Conservation (phyloP, 2,797 vertebrate species). For the Huso huso region DNA sequence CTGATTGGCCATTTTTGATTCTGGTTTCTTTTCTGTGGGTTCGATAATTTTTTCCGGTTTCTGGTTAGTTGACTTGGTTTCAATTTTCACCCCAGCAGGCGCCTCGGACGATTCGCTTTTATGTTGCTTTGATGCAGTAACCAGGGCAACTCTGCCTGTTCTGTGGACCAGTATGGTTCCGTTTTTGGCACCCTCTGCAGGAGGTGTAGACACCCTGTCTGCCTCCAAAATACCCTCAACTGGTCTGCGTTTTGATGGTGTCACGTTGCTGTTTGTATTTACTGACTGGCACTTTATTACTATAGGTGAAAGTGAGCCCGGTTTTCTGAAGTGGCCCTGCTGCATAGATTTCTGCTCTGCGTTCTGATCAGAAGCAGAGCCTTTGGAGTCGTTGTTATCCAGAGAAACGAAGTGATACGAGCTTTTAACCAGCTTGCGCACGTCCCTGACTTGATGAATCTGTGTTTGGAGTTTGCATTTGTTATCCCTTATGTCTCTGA, state of each 20-base stretch:
- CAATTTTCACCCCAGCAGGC: constrained; percentile 47
- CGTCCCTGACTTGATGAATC: constrained; percentile 89
- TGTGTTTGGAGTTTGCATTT: constrained; percentile 76
- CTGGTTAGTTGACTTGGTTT: constrained; percentile 64
- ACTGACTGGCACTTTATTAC: constrained; percentile 88
- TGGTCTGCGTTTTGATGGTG: constrained; percentile 32
- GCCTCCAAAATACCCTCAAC: constrained; percentile 29
- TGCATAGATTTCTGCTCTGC: constrained; percentile 56
- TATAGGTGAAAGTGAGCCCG: constrained; percentile 63
- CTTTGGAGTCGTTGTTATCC: constrained; percentile 65
- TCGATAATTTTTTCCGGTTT: constrained; percentile 55
- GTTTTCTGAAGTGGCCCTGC: constrained; percentile 44
- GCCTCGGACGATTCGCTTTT: constrained; percentile 59
- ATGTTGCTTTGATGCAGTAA: constrained; percentile 58
- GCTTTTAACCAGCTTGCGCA: constrained; percentile 89
- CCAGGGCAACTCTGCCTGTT: constrained; percentile 52
- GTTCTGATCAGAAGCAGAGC: constrained; percentile 46
- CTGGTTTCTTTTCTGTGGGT: constrained; percentile 49
- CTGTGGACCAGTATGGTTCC: constrained; percentile 58
- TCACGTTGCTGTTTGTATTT: constrained; percentile 55
- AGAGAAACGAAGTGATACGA: constrained; percentile 73
- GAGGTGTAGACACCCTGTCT: constrained; percentile 45
- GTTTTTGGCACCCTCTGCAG: constrained; percentile 56
- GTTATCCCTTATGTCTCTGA: constrained; percentile 78
- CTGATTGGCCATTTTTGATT: constrained; percentile 58